Conservation (phyloP, 2,888 invertebrate species). For the Protophormia terraenovae region DNA sequence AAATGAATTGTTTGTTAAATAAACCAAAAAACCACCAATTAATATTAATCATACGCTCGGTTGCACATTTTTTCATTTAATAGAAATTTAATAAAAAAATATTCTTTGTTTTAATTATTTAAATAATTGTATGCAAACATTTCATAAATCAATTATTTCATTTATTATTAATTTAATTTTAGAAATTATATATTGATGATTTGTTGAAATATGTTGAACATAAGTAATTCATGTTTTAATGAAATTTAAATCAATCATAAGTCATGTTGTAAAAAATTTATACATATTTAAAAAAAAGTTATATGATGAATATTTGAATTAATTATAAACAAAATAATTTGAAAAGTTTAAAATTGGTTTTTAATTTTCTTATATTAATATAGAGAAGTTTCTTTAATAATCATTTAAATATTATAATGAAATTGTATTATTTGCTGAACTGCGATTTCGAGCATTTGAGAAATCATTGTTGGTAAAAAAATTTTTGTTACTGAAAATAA, state of each 20-base stretch:
- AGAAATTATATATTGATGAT: constrained; percentile 25
- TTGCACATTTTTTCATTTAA: not conserved
- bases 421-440: too few relatives aligned
- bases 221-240: not conserved
- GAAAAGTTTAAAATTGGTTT: not conserved
- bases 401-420: too few relatives aligned
- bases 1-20: not conserved
- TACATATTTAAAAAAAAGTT: not conserved
- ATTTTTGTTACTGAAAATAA: too few relatives aligned
- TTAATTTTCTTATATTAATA: too few relatives aligned
- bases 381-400: too few relatives aligned
- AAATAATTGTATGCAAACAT: constrained; percentile 38
- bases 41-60: constrained; percentile 49
- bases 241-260: too few relatives aligned
- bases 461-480: too few relatives aligned
- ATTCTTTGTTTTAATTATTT: not conserved
- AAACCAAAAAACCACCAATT: constrained; percentile 49
- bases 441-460: too few relatives aligned
- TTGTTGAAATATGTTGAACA: not conserved
- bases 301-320: too few relatives aligned
- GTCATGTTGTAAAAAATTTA: too few relatives aligned
- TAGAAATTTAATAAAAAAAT: not conserved
- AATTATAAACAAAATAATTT: too few relatives aligned
- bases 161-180: not conserved
- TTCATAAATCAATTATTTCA: constrained; percentile 29